Conservation (phyloP, 2,888 invertebrate genomes). For the Xestia c-nigrum region DNA sequence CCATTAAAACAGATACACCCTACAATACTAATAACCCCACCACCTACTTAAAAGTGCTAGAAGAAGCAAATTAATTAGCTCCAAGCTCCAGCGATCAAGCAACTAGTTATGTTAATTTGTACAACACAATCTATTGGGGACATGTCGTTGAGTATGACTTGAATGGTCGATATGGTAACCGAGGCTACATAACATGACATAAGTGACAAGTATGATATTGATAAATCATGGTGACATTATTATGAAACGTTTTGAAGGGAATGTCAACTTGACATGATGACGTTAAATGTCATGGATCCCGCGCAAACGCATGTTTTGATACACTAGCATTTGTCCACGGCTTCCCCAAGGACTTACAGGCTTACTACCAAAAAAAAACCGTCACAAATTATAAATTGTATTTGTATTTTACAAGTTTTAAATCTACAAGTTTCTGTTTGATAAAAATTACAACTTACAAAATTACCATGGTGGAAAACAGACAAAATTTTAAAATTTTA, state of each 20-base stretch:
- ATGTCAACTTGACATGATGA: slow-evolving; percentile 40
- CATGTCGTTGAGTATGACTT: slow-evolving; percentile 66
- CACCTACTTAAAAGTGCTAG: not conserved
- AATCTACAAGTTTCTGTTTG: too few species aligned
- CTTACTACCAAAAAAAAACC: too few species aligned
- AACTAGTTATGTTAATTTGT: slow-evolving; percentile 80
- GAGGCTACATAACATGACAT: slow-evolving; percentile 59
- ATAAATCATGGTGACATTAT: slow-evolving; percentile 58
- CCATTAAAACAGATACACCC: not conserved
- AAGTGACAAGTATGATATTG: slow-evolving; percentile 63
- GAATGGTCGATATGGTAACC: slow-evolving; percentile 68
- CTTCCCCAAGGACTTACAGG: too few species aligned
- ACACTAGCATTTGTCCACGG: not conserved
- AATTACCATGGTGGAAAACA: too few species aligned
- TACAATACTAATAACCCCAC: slow-evolving; percentile 5
- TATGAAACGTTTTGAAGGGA: slow-evolving; percentile 54
- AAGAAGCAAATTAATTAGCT: slow-evolving; percentile 43
- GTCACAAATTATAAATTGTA: too few species aligned
- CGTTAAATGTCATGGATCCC: slow-evolving; percentile 24
- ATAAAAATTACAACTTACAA: too few species aligned
- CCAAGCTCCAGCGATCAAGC: slow-evolving; percentile 57
- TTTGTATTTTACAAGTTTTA: too few species aligned
- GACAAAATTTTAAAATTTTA: too few species aligned
- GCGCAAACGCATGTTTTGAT: not conserved
- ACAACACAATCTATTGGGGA: slow-evolving; percentile 72